A percentile compares a stretch with the other conserved stretches of the same genome.
Evolutionary conservation across 1,140 invertebrate species (phyloP).

Genomic region (Monomorium pharaonis): DNA sequence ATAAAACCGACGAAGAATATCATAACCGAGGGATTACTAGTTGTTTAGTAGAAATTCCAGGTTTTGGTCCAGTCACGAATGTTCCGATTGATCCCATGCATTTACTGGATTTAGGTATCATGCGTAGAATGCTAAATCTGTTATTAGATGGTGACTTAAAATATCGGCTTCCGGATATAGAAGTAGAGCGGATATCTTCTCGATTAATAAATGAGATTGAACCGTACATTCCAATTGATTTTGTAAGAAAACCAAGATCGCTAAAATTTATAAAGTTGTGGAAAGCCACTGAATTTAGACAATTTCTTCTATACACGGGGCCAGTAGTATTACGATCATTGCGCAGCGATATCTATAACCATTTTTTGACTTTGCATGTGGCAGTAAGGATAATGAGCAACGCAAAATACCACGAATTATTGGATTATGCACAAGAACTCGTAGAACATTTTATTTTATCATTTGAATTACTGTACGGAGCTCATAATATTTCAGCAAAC

Average conservation of each 20-base stretch:
- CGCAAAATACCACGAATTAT: not conserved
- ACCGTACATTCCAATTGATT: not conserved
- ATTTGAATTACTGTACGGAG: not conserved
- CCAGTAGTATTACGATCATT: not conserved
- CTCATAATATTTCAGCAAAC: not conserved
- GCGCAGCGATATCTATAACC: not conserved
- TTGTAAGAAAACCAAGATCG: not conserved
- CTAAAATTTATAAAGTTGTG: not conserved
- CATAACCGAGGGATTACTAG: not conserved
- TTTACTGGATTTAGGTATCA: not conserved
- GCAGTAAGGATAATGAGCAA: not conserved
- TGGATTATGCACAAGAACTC: not conserved
- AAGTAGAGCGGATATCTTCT: not conserved
- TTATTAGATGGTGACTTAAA: not conserved
- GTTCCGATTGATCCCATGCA: not conserved
- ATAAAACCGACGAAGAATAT: not conserved
- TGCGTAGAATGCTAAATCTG: not conserved
- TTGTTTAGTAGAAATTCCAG: conserved; percentile 9
- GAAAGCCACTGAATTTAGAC: not conserved
- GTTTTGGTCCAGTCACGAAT: not conserved
- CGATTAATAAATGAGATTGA: not conserved
- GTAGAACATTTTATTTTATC: conserved; percentile 4
- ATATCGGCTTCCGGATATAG: not conserved
- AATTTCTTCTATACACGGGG: not conserved
- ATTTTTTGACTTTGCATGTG: not conserved